Percentiles rank a stretch among this genome's conserved stretches.
Conservation (phyloP, 1,140 invertebrate genomes). For the Trichonephila inaurata region DNA sequence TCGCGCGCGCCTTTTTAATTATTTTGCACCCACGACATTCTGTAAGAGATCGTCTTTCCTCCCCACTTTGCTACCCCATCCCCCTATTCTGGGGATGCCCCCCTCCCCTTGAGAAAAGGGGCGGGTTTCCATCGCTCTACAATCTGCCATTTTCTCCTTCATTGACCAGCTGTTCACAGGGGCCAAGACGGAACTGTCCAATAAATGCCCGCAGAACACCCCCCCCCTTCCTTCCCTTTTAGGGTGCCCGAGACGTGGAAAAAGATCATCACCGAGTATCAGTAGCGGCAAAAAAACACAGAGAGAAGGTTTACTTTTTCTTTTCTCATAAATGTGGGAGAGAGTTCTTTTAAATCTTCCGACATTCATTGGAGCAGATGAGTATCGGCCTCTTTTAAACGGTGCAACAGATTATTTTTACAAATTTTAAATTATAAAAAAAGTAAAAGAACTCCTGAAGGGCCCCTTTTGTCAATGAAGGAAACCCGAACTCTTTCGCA, state of each 20-base stretch:
- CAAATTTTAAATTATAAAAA: no score
- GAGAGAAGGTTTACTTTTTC: no score
- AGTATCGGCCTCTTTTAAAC: no score
- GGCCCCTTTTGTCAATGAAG: no score
- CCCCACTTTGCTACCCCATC: not conserved
- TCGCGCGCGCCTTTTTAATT: conserved; percentile 26
- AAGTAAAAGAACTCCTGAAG: no score
- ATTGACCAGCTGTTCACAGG: conserved; percentile 61
- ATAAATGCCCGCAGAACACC: conserved; percentile 26
- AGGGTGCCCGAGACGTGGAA: not conserved
- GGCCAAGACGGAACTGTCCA: conserved; percentile 48
- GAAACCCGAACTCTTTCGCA: no score
- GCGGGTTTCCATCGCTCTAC: not conserved
- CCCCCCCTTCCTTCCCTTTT: not conserved
- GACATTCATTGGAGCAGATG: no score
- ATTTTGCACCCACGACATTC: conserved; percentile 30
- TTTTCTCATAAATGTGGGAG: no score
- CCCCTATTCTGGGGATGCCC: not conserved
- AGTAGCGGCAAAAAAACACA: not conserved
- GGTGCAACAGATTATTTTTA: no score
- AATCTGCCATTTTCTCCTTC: conserved; percentile 54
- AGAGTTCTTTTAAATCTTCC: no score
- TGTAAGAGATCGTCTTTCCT: not conserved
- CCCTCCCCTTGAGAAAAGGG: not conserved
- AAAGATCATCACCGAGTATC: not conserved